Evolutionary conservation across 1,140 invertebrate species (phyloP).

Genomic region (Arion vulgaris): DNA sequence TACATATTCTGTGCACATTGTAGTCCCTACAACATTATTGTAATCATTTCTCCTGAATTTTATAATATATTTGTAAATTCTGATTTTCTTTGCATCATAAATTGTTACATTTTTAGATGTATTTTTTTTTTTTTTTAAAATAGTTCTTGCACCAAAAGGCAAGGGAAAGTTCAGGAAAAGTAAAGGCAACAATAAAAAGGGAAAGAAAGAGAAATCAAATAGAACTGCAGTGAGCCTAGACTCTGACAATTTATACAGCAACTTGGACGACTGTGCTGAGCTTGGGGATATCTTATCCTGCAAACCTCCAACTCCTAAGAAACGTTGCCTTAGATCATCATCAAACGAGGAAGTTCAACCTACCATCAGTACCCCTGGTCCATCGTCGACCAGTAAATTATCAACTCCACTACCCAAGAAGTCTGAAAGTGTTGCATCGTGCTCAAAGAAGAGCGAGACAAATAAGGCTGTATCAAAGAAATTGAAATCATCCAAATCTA

Average conservation of each 20-base stretch:
- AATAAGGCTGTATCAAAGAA: conserved; percentile 30
- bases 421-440: background rate
- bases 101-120: too few species aligned
- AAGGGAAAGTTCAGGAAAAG: conserved; percentile 29
- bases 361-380: background rate
- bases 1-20: too few species aligned
- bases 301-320: conserved; percentile 21
- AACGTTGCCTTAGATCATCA: conserved; percentile 35
- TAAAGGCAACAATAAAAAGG: conserved; percentile 23
- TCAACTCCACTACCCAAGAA: background rate
- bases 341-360: conserved; percentile 22
- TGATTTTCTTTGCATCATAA: too few species aligned
- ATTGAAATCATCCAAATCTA: background rate
- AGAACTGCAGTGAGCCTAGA: background rate
- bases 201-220: conserved; percentile 5
- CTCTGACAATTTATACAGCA: conserved; percentile 9
- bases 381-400: background rate
- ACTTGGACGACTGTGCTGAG: conserved; percentile 27
- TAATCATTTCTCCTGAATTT: too few species aligned
- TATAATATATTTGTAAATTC: too few species aligned
- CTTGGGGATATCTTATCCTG: conserved; percentile 12
- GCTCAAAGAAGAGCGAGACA: conserved; percentile 14
- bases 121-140: background rate
- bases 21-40: too few species aligned
- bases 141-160: background rate